A percentile compares a stretch with the other conserved stretches of the same genome.
These are phyloP conservation scores for Sakesphorus luctuosus DNA, from an alignment of 2,113 vertebrate species.

Conservation along the genomic window DNA sequence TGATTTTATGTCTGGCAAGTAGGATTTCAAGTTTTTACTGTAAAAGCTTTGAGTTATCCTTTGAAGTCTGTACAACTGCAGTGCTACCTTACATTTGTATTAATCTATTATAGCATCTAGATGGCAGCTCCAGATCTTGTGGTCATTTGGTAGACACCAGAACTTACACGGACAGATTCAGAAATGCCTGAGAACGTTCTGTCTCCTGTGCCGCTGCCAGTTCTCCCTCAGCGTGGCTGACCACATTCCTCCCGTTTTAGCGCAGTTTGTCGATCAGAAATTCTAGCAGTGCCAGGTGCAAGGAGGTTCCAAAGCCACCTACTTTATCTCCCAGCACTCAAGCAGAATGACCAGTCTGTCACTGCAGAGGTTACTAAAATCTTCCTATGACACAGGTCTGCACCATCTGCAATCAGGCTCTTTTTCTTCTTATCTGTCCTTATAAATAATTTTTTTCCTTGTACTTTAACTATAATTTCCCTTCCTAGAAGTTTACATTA, in stretches of 20 bases:
- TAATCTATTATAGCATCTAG: neutral
- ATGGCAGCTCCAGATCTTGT: neutral
- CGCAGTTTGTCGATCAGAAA: neutral
- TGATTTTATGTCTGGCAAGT: neutral
- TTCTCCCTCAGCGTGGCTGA: neutral
- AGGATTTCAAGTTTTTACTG: neutral
- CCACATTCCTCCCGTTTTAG: neutral
- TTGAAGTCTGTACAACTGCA: neutral
- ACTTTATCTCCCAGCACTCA: neutral
- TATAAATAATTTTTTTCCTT: neutral
- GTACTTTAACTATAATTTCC: neutral
- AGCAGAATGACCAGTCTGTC: neutral
- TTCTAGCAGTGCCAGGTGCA: neutral
- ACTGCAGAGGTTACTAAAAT: neutral
- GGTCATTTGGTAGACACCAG: neutral
- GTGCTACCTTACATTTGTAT: neutral
- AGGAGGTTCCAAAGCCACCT: neutral
- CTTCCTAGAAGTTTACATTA: neutral
- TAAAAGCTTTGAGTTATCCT: neutral
- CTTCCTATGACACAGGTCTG: neutral
- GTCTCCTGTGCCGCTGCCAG: neutral
- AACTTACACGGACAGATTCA: neutral
- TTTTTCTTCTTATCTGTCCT: neutral
- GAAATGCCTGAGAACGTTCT: neutral
- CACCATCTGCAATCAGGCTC: neutral